Conservation (phyloP, 2,113 vertebrate genomes). For the Varanus komodoensis region DNA sequence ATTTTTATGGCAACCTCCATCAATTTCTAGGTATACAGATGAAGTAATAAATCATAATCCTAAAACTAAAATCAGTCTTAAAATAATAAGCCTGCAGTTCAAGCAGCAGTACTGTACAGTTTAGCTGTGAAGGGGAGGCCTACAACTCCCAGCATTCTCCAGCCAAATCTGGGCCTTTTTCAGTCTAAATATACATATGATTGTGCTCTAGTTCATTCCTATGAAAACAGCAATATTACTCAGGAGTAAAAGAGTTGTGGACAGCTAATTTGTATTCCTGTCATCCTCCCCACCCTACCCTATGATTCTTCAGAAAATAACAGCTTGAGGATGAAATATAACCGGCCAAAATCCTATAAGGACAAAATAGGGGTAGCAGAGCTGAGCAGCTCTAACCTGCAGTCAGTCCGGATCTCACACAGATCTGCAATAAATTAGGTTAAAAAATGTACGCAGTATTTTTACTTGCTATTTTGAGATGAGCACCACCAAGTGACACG, state of each 20-base stretch:
- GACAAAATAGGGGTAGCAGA: background rate
- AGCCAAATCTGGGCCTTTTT: too few species aligned
- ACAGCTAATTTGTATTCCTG: background rate
- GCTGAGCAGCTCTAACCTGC: background rate
- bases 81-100: too few species aligned
- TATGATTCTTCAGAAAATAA: background rate
- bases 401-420: background rate
- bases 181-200: too few species aligned
- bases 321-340: background rate
- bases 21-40: too few species aligned
- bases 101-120: too few species aligned
- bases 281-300: background rate
- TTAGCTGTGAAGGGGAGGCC: too few species aligned
- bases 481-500: fast-evolving
- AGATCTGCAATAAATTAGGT: background rate
- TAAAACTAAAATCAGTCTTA: too few species aligned
- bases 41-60: too few species aligned
- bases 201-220: too few species aligned
- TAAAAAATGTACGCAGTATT: background rate
- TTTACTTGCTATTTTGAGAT: background rate
- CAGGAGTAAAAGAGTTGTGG: background rate
- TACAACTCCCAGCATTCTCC: too few species aligned
- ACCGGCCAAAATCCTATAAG: background rate
- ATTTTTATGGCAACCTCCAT: too few species aligned
- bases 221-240: too few species aligned